phyloP scores from a whole-genome alignment of 2,888 invertebrate species.

The Hydrotaea diabolus region DNA sequence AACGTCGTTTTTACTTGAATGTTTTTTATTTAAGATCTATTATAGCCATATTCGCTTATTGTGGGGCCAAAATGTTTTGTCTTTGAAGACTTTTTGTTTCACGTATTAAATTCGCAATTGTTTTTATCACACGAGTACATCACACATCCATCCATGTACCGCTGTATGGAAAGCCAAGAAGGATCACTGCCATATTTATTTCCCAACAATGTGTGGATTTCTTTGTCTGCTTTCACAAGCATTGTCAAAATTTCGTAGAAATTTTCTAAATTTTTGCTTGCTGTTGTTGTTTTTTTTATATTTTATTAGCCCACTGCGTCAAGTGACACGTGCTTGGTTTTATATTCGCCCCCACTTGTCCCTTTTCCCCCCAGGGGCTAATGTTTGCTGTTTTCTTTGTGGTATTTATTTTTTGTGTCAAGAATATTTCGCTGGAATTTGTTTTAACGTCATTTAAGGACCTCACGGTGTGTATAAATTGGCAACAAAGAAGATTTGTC shows the following conservation, averaged over 20 bases:
- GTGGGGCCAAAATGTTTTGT: not conserved
- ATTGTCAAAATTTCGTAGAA: too few relatives aligned
- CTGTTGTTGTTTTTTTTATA: not conserved
- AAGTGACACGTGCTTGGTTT: conserved; percentile 18
- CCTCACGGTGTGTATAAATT: too few relatives aligned
- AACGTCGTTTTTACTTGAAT: not conserved
- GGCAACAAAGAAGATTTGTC: too few relatives aligned
- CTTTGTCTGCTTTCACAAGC: not conserved
- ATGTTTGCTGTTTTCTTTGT: too few relatives aligned
- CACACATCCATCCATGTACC: not conserved
- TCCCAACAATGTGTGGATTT: not conserved
- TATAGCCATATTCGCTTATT: not conserved
- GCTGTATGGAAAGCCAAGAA: not conserved
- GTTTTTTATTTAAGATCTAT: not conserved
- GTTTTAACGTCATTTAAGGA: too few relatives aligned
- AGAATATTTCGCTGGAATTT: too few relatives aligned
- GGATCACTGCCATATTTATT: too few relatives aligned
- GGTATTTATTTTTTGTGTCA: too few relatives aligned
- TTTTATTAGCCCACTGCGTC: not conserved
- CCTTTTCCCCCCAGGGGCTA: too few relatives aligned
- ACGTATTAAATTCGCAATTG: not conserved
- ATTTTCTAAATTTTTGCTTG: not conserved
- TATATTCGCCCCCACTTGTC: not conserved
- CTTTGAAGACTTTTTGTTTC: not conserved
- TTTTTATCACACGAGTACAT: not conserved